Conservation (phyloP, 2,113 vertebrate species). For the Mormyrus lacerda region DNA sequence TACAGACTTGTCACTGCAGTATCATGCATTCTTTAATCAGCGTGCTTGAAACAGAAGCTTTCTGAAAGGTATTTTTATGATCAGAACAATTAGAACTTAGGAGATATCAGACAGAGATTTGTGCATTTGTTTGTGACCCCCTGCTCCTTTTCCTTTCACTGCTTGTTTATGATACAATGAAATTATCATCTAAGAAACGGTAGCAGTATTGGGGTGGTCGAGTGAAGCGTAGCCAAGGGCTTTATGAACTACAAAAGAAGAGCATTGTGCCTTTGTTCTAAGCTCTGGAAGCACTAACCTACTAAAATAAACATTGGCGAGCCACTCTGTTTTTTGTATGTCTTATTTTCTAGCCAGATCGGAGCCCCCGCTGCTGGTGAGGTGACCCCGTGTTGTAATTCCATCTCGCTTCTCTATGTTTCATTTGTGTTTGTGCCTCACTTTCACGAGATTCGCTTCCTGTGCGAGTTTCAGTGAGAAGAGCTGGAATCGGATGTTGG, state of each 20-base stretch:
- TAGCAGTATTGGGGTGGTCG: slow-evolving; percentile 38
- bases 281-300: slow-evolving; percentile 36
- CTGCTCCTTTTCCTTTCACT: slow-evolving; percentile 29
- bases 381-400: slow-evolving; percentile 19
- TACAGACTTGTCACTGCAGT: slow-evolving; percentile 79
- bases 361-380: slow-evolving; percentile 16
- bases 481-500: background rate
- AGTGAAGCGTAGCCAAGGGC: slow-evolving; percentile 36
- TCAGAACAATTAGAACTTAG: slow-evolving; percentile 65
- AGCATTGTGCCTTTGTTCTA: slow-evolving; percentile 38
- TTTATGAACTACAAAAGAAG: slow-evolving; percentile 34
- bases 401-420: slow-evolving; percentile 35
- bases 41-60: slow-evolving; percentile 55
- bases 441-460: background rate
- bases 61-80: slow-evolving; percentile 64
- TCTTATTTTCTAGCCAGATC: background rate
- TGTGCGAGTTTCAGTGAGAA: background rate
- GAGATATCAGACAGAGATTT: slow-evolving; percentile 28
- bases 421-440: background rate
- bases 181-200: slow-evolving; percentile 39
- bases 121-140: slow-evolving; percentile 30
- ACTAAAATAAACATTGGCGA: slow-evolving; percentile 50
- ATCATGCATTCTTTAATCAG: slow-evolving; percentile 81
- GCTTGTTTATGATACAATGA: slow-evolving; percentile 37
- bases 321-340: slow-evolving; percentile 26